Evolutionary conservation across 2,113 vertebrate species (phyloP).

Genomic region (Marcusenius ussheri): DNA sequence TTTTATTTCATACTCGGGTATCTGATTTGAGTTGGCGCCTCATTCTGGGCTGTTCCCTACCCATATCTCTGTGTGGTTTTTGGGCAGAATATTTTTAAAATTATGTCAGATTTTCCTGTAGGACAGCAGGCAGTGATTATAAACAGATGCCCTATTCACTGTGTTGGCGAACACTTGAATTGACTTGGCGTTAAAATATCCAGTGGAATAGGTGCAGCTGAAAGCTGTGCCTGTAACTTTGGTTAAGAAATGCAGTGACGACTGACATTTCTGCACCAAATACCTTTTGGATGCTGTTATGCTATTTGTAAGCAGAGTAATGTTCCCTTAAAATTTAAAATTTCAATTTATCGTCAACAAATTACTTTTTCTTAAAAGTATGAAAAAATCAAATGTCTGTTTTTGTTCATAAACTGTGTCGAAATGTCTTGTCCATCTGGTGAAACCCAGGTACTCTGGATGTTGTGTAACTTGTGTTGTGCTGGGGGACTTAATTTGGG

Average conservation of each 20-base stretch:
- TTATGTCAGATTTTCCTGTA: background rate
- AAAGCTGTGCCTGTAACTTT: background rate
- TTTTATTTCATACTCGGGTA: background rate
- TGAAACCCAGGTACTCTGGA: background rate
- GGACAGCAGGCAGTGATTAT: background rate
- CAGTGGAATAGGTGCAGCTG: background rate
- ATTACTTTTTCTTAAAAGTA: background rate
- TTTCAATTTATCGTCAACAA: background rate
- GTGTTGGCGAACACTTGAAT: background rate
- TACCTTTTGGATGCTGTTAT: background rate
- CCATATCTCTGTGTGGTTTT: background rate
- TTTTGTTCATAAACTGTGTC: background rate
- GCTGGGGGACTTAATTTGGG: background rate
- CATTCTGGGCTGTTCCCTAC: background rate
- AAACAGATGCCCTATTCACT: background rate
- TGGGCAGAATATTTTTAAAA: background rate
- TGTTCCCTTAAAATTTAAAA: background rate
- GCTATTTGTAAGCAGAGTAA: background rate
- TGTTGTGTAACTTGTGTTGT: background rate
- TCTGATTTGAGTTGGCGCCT: background rate
- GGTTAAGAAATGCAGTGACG: background rate
- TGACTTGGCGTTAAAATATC: background rate
- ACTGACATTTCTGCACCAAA: background rate
- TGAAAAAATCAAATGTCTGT: background rate
- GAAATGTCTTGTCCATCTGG: background rate